Base-by-base conservation (phyloP, 2,797 vertebrate species). In the Nannoperca obscura region DNA sequence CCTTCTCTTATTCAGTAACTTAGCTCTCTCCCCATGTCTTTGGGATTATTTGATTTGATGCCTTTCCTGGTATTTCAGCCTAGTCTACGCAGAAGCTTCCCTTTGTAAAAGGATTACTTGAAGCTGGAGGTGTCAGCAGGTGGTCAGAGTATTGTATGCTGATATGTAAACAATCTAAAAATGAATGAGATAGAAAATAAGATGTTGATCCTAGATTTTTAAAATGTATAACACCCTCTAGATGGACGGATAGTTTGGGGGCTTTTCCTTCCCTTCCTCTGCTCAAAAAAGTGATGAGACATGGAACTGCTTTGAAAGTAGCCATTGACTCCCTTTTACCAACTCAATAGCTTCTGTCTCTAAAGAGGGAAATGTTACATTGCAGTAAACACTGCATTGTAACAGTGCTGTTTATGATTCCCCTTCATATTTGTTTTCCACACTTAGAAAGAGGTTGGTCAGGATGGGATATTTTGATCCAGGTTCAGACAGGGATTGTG, bases 401-500 rank as follows among this genome's bases (percentile, higher is more conserved):
- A 88, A 85, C 52, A 32, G 34, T 69, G 73, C 72, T 55, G 76
- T 82, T 85, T 88, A 79, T 87, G 79, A 86, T 86, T 81, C 66
- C 44, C 50, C 42, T 40, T 83, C 73, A 36, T 88, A 85, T 90
- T 91, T 90, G 79, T 83, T 81, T 86, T 91, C 82, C 70, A 75
- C 73, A 82, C 76, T 90, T 89, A 72, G 81, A 80, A 61, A 32
- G 64, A 53, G 22, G 53, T 74, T 71, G 83, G 91, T 82, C 81
- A 76, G 79, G 67, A 75, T 55, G 68, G 58, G 88, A 82, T 95
- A 93, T 92, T 92, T 92, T 88, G 30, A 90, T 81, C 76, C 24
- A 5, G 70, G 88, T 90, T 93, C 82, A 82, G 53, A 24, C 72
- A 0, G 59, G 82, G 89, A 88, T 67, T 80, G 82, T 32, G 72